Percentiles rank a stretch among this genome's conserved stretches.
Conservation (phyloP, 2,888 invertebrate species). For the Empis livida region DNA sequence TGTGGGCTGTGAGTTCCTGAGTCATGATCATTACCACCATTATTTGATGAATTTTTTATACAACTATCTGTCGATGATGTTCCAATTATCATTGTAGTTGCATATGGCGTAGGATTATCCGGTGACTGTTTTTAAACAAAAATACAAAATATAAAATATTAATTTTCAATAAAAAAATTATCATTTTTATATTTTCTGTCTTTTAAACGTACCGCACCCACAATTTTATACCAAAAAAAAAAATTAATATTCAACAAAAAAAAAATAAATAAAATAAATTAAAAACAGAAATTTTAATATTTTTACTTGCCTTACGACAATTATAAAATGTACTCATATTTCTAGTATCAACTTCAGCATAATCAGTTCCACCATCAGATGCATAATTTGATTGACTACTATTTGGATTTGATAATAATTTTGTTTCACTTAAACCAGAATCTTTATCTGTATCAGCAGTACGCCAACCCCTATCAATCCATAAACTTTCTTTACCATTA, state of each 20-base stretch:
- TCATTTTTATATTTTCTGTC: too few relatives aligned
- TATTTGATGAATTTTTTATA: slow-evolving; percentile 31
- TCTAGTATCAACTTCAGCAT: slow-evolving; percentile 52
- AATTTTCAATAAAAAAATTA: not conserved
- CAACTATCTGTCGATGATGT: slow-evolving; percentile 34
- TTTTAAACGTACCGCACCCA: not conserved
- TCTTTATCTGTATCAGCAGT: slow-evolving; percentile 50
- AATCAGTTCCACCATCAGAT: slow-evolving; percentile 43
- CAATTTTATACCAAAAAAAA: too few relatives aligned
- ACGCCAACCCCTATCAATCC: slow-evolving; percentile 59
- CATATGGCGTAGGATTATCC: slow-evolving; percentile 57
- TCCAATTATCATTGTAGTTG: slow-evolving; percentile 56
- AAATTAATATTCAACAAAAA: not conserved
- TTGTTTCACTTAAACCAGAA: slow-evolving; percentile 42
- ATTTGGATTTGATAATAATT: slow-evolving; percentile 42
- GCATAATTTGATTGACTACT: slow-evolving; percentile 36
- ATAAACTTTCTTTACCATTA: slow-evolving; percentile 49
- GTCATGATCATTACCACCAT: slow-evolving; percentile 31
- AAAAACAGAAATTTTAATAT: slow-evolving; percentile 6
- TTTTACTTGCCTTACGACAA: slow-evolving; percentile 40
- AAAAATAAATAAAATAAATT: too few relatives aligned
- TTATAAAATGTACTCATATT: slow-evolving; percentile 61
- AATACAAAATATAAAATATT: not conserved
- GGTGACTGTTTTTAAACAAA: slow-evolving; percentile 32
- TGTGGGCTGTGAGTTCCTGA: slow-evolving; percentile 37